Base-by-base conservation (phyloP, 2,113 vertebrate species). In the Coptodon rendalli region DNA sequence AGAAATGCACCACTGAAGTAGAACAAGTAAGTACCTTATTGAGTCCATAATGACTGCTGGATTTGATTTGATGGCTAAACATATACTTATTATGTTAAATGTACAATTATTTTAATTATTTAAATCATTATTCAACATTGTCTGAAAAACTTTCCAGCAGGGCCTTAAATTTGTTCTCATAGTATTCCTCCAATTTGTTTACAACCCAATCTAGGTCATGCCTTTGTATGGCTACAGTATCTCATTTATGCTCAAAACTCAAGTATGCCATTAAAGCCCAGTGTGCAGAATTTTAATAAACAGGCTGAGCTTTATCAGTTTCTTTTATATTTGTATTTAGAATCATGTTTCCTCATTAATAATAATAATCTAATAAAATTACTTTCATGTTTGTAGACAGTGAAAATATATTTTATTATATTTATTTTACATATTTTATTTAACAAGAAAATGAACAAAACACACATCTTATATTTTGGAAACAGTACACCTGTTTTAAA, bases 1-100 rank as follows among this genome's bases (percentile, higher is more conserved):
- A 45, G 48, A 56, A 19, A 81, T 52, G 78, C 85, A 78, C 2
- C 17, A 66, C 31, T 79, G 45, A 85, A 88, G 56, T 36, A 76
- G 59, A 90, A 82, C 11, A 89, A 45, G 89, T 91, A 43, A 91
- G 95, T 94, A 88, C 52, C 81, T 83, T 40, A 50, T 48, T 83
- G 53, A 78, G 13, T 81, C 59, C 76, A 3, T 54, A n/a, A 3
- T 45, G 5, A 84, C 24, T 79, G 6, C 57, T 50, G 82, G 2
- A 84, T 73, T 36, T 84, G 27, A 82, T 45, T 29, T 76, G 3
- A 52, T 3, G 27, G 17, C 6, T 50, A 78, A 52, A 78, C 24
- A 34, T 29, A 10, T 40, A 54, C 34, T 83, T 10, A 53, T 54
- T 8, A 19, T 31, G 7, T 76, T 12, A 76, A 54, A 16, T 54